These are phyloP conservation scores for Orussus abietinus DNA, from an alignment of 1,140 invertebrate species.

Conservation along the genomic window DNA sequence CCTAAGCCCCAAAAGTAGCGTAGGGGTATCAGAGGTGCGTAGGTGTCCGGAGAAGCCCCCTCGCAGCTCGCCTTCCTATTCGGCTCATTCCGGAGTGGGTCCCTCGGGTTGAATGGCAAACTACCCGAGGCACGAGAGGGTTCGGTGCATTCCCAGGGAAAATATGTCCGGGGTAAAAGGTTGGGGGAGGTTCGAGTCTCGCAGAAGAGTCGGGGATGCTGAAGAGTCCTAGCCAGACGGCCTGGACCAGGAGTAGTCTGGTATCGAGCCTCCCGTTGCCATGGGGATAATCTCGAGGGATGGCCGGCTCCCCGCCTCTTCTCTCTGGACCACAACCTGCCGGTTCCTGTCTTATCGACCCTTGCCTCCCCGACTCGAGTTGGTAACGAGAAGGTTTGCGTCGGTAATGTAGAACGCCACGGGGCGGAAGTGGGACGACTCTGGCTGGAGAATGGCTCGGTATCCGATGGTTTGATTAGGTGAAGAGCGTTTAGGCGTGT, in stretches of 20 bases:
- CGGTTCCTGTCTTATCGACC: background rate
- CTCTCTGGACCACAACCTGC: background rate
- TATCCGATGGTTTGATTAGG: too few species aligned
- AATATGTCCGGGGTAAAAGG: background rate
- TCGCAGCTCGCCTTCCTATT: too few species aligned
- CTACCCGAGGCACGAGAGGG: background rate
- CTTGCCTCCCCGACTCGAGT: background rate
- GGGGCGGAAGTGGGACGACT: too few species aligned
- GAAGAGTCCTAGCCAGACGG: constrained; percentile 5
- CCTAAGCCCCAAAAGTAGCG: too few species aligned
- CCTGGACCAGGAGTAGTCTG: constrained; percentile 5
- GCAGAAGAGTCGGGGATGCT: constrained; percentile 2
- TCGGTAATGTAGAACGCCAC: too few species aligned
- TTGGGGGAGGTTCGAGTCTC: background rate
- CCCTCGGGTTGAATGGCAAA: constrained; percentile 1
- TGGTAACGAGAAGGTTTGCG: background rate
- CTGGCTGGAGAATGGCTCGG: too few species aligned
- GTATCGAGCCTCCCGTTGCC: constrained; percentile 27
- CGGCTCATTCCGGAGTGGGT: too few species aligned
- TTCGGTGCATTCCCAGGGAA: background rate
- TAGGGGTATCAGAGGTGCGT: too few species aligned
- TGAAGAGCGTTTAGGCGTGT: too few species aligned
- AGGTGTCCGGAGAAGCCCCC: too few species aligned
- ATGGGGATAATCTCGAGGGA: constrained; percentile 26
- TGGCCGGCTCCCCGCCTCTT: background rate